These are phyloP conservation scores for Staurois parvus DNA, from an alignment of 2,797 vertebrate genomes.

Conservation along the genomic window DNA sequence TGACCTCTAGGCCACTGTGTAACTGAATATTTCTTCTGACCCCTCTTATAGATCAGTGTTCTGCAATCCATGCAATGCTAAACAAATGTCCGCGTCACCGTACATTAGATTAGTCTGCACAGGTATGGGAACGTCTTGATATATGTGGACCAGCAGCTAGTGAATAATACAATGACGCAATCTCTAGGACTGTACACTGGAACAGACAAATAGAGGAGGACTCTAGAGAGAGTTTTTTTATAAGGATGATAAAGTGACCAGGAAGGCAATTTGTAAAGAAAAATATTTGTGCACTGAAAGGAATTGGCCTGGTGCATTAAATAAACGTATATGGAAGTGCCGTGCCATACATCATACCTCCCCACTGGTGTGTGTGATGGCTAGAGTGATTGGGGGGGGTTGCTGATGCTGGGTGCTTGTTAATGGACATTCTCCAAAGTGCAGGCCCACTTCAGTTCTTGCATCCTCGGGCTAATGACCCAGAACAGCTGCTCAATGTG, in stretches of 20 bases:
- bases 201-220: constrained; percentile 42
- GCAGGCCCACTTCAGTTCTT: constrained; percentile 52
- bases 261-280: constrained; percentile 62
- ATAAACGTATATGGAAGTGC: constrained; percentile 52
- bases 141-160: not conserved
- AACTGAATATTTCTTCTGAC: not conserved
- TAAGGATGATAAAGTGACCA: constrained; percentile 60
- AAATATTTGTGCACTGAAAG: constrained; percentile 58
- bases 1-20: not conserved
- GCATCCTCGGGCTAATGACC: constrained; percentile 59
- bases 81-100: not conserved
- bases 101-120: not conserved
- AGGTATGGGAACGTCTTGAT: constrained; percentile 20
- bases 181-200: not conserved
- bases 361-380: constrained; percentile 42
- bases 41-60: not conserved
- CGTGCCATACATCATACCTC: constrained; percentile 58
- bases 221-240: constrained; percentile 31
- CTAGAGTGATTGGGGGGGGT: constrained; percentile 32
- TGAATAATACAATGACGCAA: constrained; percentile 3
- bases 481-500: constrained; percentile 57
- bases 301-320: constrained; percentile 60
- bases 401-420: constrained; percentile 50
- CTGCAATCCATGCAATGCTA: not conserved
- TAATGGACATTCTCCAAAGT: constrained; percentile 60